phyloP scores from a whole-genome alignment of 2,888 invertebrate species.

The Melipona bicolor region DNA sequence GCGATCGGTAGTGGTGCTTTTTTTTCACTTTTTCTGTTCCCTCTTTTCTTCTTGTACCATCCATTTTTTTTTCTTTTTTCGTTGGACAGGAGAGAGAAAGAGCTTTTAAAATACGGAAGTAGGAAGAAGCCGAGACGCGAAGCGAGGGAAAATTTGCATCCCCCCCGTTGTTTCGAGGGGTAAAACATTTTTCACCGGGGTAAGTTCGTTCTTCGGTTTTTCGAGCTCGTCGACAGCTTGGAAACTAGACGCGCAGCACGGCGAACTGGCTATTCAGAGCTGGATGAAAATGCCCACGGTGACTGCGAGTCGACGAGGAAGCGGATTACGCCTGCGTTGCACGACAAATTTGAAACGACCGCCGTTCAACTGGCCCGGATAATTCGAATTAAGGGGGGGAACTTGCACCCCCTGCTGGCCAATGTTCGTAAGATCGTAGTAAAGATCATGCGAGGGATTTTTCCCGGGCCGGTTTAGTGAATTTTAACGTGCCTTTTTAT shows the following conservation, averaged over 20 bases:
- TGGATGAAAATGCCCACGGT: not conserved
- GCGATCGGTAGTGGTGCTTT: not conserved
- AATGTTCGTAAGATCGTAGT: not conserved
- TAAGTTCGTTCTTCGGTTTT: constrained; percentile 2
- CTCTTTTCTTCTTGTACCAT: too few species aligned
- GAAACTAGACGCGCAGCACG: not conserved
- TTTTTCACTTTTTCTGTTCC: not conserved
- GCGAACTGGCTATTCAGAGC: not conserved
- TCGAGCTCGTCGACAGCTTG: not conserved
- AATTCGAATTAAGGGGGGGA: not conserved
- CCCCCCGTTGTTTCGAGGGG: not conserved
- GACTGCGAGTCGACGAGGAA: not conserved
- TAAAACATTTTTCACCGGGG: constrained; percentile 19
- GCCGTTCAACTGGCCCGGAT: not conserved
- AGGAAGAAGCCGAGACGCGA: not conserved
- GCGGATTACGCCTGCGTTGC: not conserved
- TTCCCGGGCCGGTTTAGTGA: not conserved
- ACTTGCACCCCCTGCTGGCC: not conserved
- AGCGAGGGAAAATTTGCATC: not conserved
- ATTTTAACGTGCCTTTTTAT: not conserved
- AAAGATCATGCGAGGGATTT: not conserved
- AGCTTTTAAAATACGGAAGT: not conserved
- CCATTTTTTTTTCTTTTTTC: not conserved
- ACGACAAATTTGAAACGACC: constrained; percentile 12
- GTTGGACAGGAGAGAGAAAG: not conserved